Evolutionary conservation across 2,113 vertebrate genomes (phyloP).

Genomic region (Motacilla tschutschensis): DNA sequence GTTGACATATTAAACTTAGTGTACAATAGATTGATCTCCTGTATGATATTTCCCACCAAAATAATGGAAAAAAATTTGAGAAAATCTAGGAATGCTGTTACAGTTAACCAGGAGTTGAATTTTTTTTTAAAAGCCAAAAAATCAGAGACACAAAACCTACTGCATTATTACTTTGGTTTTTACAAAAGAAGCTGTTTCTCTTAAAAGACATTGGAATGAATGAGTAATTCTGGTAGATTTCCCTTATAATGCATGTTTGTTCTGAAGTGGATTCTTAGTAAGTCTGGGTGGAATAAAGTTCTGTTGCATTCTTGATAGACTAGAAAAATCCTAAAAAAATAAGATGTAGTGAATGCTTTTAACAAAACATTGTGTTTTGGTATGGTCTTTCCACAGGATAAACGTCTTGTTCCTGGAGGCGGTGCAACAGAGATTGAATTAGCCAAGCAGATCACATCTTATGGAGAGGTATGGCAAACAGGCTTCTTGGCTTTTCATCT

Average conservation of each 20-base stretch:
- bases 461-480: slow-evolving; percentile 84
- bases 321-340: not conserved
- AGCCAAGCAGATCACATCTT: slow-evolving; percentile 91
- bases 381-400: slow-evolving; percentile 77
- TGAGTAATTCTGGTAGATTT: not conserved
- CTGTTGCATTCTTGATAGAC: not conserved
- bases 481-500: not conserved
- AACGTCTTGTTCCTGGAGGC: slow-evolving; percentile 89
- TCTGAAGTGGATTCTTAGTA: not conserved
- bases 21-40: not conserved
- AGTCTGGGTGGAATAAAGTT: not conserved
- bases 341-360: not conserved
- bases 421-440: slow-evolving; percentile 96
- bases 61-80: not conserved
- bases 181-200: not conserved
- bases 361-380: not conserved
- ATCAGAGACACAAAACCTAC: accelerated
- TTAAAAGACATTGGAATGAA: not conserved
- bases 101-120: not conserved
- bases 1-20: not conserved
- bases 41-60: not conserved
- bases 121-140: not conserved
- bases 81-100: not conserved
- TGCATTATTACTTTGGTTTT: not conserved
- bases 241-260: not conserved